phyloP scores from a whole-genome alignment of 2,797 vertebrate genomes.

The Tachyglossus aculeatus region DNA sequence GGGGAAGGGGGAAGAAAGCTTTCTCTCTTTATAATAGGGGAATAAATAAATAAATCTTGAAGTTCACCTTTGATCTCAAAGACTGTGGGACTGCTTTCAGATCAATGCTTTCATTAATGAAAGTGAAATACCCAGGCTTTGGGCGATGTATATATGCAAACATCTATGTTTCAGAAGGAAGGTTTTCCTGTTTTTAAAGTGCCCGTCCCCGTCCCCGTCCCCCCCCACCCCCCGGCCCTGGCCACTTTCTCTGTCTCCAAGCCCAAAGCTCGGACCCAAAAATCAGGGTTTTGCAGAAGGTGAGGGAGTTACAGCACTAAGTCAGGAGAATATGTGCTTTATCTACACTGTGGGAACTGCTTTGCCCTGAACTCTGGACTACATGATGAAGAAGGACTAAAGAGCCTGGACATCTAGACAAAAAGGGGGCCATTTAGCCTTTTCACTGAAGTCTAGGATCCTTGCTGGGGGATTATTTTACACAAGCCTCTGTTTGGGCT shows the following conservation, averaged over 20 bases:
- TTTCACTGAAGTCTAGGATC: constrained; percentile 76
- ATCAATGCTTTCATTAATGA: too few relatives aligned
- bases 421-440: constrained; percentile 73
- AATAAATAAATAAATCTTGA: too few relatives aligned
- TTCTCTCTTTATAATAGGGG: too few relatives aligned
- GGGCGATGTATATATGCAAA: accelerated
- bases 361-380: constrained; percentile 59
- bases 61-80: too few relatives aligned
- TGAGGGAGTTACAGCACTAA: constrained; percentile 56
- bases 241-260: constrained; percentile 47
- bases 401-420: constrained; percentile 67
- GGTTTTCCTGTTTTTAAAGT: not conserved
- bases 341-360: constrained; percentile 64
- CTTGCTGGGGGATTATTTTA: constrained; percentile 82
- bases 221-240: too few relatives aligned
- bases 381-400: constrained; percentile 53
- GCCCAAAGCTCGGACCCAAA: not conserved
- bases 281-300: constrained; percentile 24
- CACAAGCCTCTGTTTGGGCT: constrained; percentile 72
- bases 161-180: not conserved
- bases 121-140: too few relatives aligned
- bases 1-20: too few relatives aligned
- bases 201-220: too few relatives aligned
- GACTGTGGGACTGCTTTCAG: too few relatives aligned
- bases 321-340: constrained; percentile 65